phyloP scores from a whole-genome alignment of 1,140 invertebrate species.

The Calephelis virginiensis region DNA sequence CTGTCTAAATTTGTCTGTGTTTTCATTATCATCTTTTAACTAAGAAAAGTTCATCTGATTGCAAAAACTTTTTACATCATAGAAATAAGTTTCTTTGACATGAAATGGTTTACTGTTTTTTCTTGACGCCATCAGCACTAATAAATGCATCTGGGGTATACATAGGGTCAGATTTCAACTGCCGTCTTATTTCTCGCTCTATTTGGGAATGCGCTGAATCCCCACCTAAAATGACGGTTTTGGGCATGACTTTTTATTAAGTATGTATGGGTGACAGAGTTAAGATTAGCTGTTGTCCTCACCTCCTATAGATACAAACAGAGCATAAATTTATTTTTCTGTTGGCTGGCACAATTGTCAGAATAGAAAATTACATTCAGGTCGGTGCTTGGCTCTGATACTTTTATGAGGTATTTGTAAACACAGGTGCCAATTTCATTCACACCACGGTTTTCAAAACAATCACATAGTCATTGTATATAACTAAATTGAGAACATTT shows the following conservation, averaged over 20 bases:
- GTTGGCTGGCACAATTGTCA: conserved; percentile 34
- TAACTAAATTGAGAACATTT: conserved; percentile 30
- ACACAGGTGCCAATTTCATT: conserved; percentile 33
- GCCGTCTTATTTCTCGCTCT: conserved; percentile 18
- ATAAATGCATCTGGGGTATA: conserved; percentile 28
- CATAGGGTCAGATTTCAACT: conserved; percentile 27
- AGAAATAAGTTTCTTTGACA: conserved; percentile 29
- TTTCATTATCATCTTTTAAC: conserved; percentile 22
- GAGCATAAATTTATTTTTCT: conserved; percentile 35
- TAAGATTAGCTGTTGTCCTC: background rate
- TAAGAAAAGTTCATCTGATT: conserved; percentile 20
- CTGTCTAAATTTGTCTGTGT: conserved; percentile 17
- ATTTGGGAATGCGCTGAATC: conserved; percentile 21
- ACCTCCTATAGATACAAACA: conserved; percentile 27
- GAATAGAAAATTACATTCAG: conserved; percentile 35
- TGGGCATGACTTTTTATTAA: conserved; percentile 30
- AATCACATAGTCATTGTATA: conserved; percentile 30
- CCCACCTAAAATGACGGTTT: too few species aligned
- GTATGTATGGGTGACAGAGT: conserved; percentile 33
- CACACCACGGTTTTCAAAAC: conserved; percentile 34
- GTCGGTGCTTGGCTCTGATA: background rate
- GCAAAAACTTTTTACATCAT: conserved; percentile 24
- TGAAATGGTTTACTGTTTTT: conserved; percentile 27
- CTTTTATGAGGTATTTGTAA: background rate
- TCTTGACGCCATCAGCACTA: conserved; percentile 17